Evolutionary conservation across 2,797 vertebrate species (phyloP), one percentile per base, ranked within the genome.

Genomic region (Sciaenops ocellatus): DNA sequence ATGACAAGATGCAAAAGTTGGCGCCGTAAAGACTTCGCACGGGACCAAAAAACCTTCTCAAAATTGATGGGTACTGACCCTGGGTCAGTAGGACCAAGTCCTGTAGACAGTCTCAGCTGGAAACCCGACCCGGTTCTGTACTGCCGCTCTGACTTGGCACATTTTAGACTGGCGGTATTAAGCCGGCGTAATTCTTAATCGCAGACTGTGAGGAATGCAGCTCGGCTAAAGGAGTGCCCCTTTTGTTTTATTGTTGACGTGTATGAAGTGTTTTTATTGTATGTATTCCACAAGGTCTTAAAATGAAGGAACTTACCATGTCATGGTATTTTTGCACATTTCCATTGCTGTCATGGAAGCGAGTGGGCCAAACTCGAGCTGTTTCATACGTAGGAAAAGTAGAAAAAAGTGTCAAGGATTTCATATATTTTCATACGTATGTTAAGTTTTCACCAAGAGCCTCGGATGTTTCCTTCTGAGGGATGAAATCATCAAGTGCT

Each of bases 301-400:
- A 24, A 9, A 54, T 67, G 65, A 76, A 83, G 69, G 34, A 69
- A 18, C 59, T 73, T 30, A 38, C 42, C 42, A 30, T 59, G 13
- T 54, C 18, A 34, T 59, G 6, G 56, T 57, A 24, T 50, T 51
- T 83, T 76, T 82, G 78, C 80, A 80, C 73, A 83, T 66, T 90
- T 73, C 30, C 22, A 15, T 48, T n/a, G 55, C 47, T 46, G 52
- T 79, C 6, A 10, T 28, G 5, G 16, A 77, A 50, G 6, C 15
- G 1, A 30, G 12, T 18, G 8, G 46, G 56, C 59, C 28, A 16
- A 55, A 69, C 17, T 73, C 15, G 22, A 68, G 34, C 0, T 63
- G 60, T 55, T 46, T 12, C 22, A 61, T 65, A 4, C 0, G 18
- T 48, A 5, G 16, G 4, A 34, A 17, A 30, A 22, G 20, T 41